Evolutionary conservation across 2,888 invertebrate species (phyloP).

Genomic region (Thumatha senex): DNA sequence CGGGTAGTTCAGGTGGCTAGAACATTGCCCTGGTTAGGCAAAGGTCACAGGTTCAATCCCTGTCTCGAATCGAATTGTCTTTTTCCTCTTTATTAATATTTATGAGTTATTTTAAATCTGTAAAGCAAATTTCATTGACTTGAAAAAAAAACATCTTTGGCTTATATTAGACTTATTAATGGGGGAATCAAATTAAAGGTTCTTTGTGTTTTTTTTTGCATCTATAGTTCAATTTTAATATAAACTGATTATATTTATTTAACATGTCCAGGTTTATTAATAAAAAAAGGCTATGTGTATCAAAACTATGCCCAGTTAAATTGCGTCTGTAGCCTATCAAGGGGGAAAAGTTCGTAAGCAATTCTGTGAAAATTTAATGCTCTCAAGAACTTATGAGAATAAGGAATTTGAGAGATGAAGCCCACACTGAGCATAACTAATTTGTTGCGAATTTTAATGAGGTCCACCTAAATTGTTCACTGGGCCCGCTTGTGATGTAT

Average conservation of each 20-base stretch:
- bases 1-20: too few relatives aligned
- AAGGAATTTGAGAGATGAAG: conserved; percentile 74
- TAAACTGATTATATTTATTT: conserved; percentile 18
- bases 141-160: too few relatives aligned
- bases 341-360: conserved; percentile 75
- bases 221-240: too few relatives aligned
- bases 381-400: conserved; percentile 72
- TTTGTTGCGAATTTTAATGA: conserved; percentile 73
- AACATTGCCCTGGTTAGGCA: too few relatives aligned
- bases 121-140: too few relatives aligned
- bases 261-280: conserved; percentile 51
- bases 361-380: conserved; percentile 80
- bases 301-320: conserved; percentile 65
- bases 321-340: conserved; percentile 69
- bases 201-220: too few relatives aligned
- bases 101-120: too few relatives aligned
- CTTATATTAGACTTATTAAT: too few relatives aligned
- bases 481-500: conserved; percentile 16
- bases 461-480: conserved; percentile 43
- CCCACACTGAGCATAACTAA: conserved; percentile 74
- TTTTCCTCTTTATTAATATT: too few relatives aligned
- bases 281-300: conserved; percentile 56
- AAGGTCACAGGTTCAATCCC: too few relatives aligned
- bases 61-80: too few relatives aligned
- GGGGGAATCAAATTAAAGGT: too few relatives aligned